Evolutionary conservation across 2,113 vertebrate species (phyloP), one percentile per base, ranked within the genome.

Genomic region (Glaucidium brasilianum): DNA sequence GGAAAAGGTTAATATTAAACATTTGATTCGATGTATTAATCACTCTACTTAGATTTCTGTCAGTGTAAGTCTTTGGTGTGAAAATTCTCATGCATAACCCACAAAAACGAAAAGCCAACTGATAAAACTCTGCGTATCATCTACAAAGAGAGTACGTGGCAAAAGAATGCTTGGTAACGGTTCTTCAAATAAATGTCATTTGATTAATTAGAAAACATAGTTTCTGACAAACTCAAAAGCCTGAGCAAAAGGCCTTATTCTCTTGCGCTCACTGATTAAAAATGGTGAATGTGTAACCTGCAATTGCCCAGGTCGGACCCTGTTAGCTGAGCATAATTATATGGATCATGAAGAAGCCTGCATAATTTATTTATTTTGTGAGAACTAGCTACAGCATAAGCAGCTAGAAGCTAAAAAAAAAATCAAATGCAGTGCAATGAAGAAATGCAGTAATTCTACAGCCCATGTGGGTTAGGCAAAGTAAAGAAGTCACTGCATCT

Each of bases 141-240:
- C 52, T 25, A 29, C 60, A 64, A 41, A 69, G 32, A 75, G 72
- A 90, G 10, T 1, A 47, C 0, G 81, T 94, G 96, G 94, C 97
- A 94, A 96, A 92, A 96, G 92, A 97, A 97, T 93, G 97, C 94
- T 86, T 32, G 72, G 17, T 16, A 32, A 39, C 17, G 30, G 13
- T 5, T 64, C 47, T 47, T 71, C 66, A 41, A n/a, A 60, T 32
- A 26, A 64, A 80, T 5, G 27, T 6, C 47, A 39, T 27, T 71
- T 1, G 1, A 50, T 20, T 41, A 8, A n/a, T 72, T 19, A 71
- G 41, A 79, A 66, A 94, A 50, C 10, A 47, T 4, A 7, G 49
- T 49, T 94, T 32, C 52, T 62, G 35, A 41, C 19, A 45, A 63
- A 62, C 49, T 66, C 37, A 62, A 80, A 74, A 50, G 37, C 22